Base-by-base conservation (phyloP, 1,140 invertebrate species). In the Drosophila arawakana region DNA sequence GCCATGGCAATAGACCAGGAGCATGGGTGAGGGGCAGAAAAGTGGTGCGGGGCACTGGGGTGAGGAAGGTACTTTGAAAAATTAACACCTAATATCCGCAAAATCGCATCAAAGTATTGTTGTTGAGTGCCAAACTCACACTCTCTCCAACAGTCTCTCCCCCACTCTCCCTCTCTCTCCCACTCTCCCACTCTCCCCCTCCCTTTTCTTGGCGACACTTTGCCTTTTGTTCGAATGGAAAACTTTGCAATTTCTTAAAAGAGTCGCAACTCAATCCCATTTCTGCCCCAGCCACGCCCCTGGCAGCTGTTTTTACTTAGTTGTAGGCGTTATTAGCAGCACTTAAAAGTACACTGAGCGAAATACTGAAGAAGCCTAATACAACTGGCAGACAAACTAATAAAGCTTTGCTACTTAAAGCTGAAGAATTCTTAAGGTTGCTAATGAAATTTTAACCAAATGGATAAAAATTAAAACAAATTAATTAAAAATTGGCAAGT, bases 81-180 rank as follows among this genome's bases (percentile, higher is more conserved):
- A 88, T 88, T 88, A 88, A 88, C 84, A 88, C 84, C 84, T 88
- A 88, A 88, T 88, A 88, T 88, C 84, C 84, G 84, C 84, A 88
- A 88, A 88, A 88, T 88, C 84, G 84, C 84, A 88, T 89, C 84
- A 88, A 88, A 88, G 84, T 88, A 88, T 88, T 89, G 83, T 88
- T 80, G 58, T 41, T 66, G 73, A 63, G 79, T 59, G 11, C 41
- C 13, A 37, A 21, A 1, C n/a, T 13, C 57, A 50, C 66, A 2
- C 30, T 47, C 18, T 18, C 11, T 5, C 25, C 25, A 2, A 4
- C 25, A 2, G 2, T 2, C 37, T 6, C 25, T 8, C 7, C 8
- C 0, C n/a, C 18, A 21, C 30, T n/a, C n/a, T n/a, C n/a, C 11
- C 44, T 7, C 11, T 15, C 43, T 0, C 39, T 10, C 9, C 10